These are phyloP conservation scores for Oryzias curvinotus DNA, from an alignment of 2,113 vertebrate species.

Conservation along the genomic window DNA sequence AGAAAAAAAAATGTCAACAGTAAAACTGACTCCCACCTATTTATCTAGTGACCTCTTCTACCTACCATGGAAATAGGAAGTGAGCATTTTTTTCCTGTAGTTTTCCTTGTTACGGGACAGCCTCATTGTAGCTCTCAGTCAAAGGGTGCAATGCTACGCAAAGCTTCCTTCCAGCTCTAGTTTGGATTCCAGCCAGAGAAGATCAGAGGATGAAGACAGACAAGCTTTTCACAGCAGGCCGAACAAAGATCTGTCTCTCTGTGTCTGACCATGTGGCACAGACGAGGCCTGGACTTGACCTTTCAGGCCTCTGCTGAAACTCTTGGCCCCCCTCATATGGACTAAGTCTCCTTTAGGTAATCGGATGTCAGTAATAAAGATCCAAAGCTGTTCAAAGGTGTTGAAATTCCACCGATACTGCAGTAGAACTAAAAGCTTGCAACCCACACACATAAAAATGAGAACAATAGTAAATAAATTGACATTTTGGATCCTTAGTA, in stretches of 20 bases:
- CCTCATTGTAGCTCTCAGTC: slow-evolving; percentile 32
- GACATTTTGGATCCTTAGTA: too few relatives aligned
- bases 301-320: slow-evolving; percentile 13
- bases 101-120: slow-evolving; percentile 34
- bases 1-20: slow-evolving; percentile 24
- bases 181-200: slow-evolving; percentile 55
- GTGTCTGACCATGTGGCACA: slow-evolving; percentile 24
- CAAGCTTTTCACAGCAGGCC: slow-evolving; percentile 52
- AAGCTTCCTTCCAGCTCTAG: slow-evolving; percentile 56
- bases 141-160: slow-evolving; percentile 44
- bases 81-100: slow-evolving; percentile 22
- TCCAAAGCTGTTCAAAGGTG: not conserved
- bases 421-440: too few relatives aligned
- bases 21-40: slow-evolving; percentile 23
- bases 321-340: slow-evolving; percentile 10
- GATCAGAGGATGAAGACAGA: slow-evolving; percentile 59
- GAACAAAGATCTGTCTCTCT: slow-evolving; percentile 59
- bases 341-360: slow-evolving; percentile 16
- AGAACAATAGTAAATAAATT: too few relatives aligned
- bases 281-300: slow-evolving; percentile 31
- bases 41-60: slow-evolving; percentile 22
- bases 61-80: slow-evolving; percentile 14
- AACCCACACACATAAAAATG: too few relatives aligned
- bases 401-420: not conserved
- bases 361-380: slow-evolving; percentile 15